Percentiles rank a stretch among this genome's conserved stretches.
These are phyloP conservation scores for Anarsia innoxiella DNA, from an alignment of 2,888 invertebrate species.

Conservation along the genomic window DNA sequence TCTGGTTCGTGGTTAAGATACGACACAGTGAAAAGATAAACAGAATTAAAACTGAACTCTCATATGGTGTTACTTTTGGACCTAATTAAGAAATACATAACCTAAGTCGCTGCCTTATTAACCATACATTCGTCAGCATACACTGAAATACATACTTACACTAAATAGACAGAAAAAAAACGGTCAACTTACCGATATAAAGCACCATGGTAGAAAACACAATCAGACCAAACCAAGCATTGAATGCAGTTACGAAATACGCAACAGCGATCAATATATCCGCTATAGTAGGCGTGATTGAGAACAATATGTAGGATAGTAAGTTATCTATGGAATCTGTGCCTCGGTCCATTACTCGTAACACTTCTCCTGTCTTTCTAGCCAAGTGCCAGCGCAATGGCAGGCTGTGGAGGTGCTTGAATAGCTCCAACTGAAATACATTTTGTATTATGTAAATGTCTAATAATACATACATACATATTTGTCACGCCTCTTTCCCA, in stretches of 20 bases:
- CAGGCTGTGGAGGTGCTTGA: conserved; percentile 90
- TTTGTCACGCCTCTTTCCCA: too few relatives aligned
- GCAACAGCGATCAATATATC: conserved; percentile 94
- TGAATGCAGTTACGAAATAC: conserved; percentile 91
- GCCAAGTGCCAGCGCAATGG: conserved; percentile 96
- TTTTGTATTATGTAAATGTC: not conserved
- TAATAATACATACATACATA: too few relatives aligned
- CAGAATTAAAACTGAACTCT: too few relatives aligned
- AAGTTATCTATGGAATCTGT: conserved; percentile 97
- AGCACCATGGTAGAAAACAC: conserved; percentile 94
- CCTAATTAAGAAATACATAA: too few relatives aligned
- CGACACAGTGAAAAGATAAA: too few relatives aligned
- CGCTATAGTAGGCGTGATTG: conserved; percentile 92
- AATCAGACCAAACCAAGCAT: conserved; percentile 95
- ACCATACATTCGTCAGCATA: too few relatives aligned
- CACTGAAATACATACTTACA: too few relatives aligned
- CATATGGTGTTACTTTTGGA: too few relatives aligned
- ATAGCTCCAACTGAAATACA: conserved; percentile 81
- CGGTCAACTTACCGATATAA: conserved; percentile 89
- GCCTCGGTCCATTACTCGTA: conserved; percentile 97
- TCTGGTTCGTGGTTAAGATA: too few relatives aligned
- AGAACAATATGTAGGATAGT: conserved; percentile 93
- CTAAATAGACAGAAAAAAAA: too few relatives aligned
- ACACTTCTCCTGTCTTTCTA: conserved; percentile 97
- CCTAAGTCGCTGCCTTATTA: too few relatives aligned